These are phyloP conservation scores for Heliconius eleuchia DNA, from an alignment of 1,140 invertebrate genomes.

Conservation along the genomic window DNA sequence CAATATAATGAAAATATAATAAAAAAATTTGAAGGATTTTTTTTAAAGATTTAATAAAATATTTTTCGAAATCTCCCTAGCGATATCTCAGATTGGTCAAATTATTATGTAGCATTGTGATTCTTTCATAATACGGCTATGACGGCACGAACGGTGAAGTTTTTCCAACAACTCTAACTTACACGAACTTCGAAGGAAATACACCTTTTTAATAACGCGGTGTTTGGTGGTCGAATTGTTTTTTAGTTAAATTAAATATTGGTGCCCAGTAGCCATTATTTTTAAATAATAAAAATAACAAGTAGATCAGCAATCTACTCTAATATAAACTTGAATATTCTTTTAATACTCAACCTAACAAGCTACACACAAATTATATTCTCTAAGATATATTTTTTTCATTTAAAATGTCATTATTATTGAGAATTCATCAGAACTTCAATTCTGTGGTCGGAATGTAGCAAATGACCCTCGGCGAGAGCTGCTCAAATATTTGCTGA, in stretches of 20 bases:
- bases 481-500: constrained; percentile 41
- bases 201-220: neutral
- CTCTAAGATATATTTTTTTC: neutral
- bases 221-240: neutral
- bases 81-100: constrained; percentile 5
- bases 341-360: too few species aligned
- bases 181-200: neutral
- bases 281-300: too few species aligned
- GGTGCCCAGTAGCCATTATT: too few species aligned
- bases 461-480: constrained; percentile 31
- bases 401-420: constrained; percentile 9
- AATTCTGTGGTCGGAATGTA: constrained; percentile 17
- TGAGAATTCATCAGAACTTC: constrained; percentile 7
- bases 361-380: neutral
- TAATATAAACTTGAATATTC: too few species aligned
- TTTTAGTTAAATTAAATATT: too few species aligned
- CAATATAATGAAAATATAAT: too few species aligned
- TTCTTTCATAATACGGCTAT: constrained; percentile 12
- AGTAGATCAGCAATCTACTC: too few species aligned
- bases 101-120: neutral
- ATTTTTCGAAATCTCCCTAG: neutral
- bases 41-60: too few species aligned
- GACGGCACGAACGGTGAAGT: constrained; percentile 3
- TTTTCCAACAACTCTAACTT: neutral
- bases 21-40: too few species aligned